These are phyloP conservation scores for Scleropages formosus DNA, from an alignment of 2,797 vertebrate genomes.

Conservation along the genomic window DNA sequence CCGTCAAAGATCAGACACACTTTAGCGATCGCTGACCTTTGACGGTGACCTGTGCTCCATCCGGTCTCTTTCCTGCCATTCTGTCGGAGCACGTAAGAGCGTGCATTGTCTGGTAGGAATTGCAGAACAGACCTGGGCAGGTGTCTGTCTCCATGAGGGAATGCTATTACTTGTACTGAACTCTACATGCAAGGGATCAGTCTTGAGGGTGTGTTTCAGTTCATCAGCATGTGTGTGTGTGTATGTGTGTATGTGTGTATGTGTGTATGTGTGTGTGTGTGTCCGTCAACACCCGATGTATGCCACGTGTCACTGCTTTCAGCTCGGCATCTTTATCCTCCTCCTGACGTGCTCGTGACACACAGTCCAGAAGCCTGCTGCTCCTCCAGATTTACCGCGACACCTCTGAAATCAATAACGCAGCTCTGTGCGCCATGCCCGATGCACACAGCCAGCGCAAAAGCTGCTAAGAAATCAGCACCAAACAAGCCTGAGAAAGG, in stretches of 20 bases:
- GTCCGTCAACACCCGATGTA: conserved; percentile 36
- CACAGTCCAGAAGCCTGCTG: conserved; percentile 32
- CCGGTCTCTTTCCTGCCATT: conserved; percentile 13
- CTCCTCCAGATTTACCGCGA: conserved; percentile 33
- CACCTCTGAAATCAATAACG: conserved; percentile 28
- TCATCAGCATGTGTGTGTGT: neutral
- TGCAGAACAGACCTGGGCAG: conserved; percentile 36
- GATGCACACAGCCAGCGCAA: conserved; percentile 63
- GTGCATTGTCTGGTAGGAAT: conserved; percentile 32
- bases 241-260: conserved; percentile 7
- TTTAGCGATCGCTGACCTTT: conserved; percentile 17
- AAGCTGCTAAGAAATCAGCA: conserved; percentile 28
- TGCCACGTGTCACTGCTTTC: conserved; percentile 35
- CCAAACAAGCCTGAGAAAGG: conserved; percentile 44
- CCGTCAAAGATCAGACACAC: conserved; percentile 24
- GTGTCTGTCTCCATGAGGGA: no score
- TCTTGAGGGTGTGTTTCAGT: neutral
- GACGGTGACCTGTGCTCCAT: neutral
- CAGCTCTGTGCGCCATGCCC: conserved; percentile 51
- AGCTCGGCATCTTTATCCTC: neutral
- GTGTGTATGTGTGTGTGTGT: neutral
- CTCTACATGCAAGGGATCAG: neutral
- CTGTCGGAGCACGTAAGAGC: conserved; percentile 36
- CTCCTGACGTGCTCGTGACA: conserved; percentile 34
- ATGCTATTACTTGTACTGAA: conserved; percentile 5